Base-by-base conservation (phyloP, 1,140 invertebrate species). In the Zaprionus camerounensis region DNA sequence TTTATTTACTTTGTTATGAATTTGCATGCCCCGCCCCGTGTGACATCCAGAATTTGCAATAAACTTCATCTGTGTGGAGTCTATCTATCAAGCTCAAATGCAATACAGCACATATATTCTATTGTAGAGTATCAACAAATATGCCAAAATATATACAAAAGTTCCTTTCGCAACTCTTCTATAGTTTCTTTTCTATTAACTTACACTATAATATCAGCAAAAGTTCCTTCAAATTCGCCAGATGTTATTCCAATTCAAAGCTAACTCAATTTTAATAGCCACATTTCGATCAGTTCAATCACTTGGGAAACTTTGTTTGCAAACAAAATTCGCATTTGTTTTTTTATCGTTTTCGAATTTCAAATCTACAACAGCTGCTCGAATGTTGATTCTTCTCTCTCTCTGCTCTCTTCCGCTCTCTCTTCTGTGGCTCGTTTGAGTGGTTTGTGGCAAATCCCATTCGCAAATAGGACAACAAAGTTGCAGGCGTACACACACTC, bases 361-460 rank as follows among this genome's bases (percentile, higher is more conserved):
- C 4, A 51, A 51, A 13, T 51, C 46, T 51, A 51, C 46, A 24
- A 22, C 46, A 22, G 46, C 46, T 51, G 20, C 46, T n/a, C 12
- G n/a, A 44, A 44, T 17, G 41, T 51, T 22, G 20, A 51, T 22
- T 51, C 46, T 51, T 51, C 17, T 12, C 9, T 4, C 17, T 11
- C 9, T 46, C 20, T 26, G 6, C 22, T 13, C 31, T 11, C 28
- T 26, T 17, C 20, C 2, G 49, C 24, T 12, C 26, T 24, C n/a
- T 44, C 57, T 51, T 55, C 49, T 66, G 66, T 38, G 53, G 4
- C 20, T 15, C 6, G 53, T 58, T 3, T 36, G 34, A 31, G 31
- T 34, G 31, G 3, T 36, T 15, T 66, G 41, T 31, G 53, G 41
- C 63, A 72, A 71, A 72, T 59, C 55, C 41, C 55, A 58, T 13